Conservation (phyloP, 2,888 invertebrate species). For the Trissolcus brochymenae region DNA sequence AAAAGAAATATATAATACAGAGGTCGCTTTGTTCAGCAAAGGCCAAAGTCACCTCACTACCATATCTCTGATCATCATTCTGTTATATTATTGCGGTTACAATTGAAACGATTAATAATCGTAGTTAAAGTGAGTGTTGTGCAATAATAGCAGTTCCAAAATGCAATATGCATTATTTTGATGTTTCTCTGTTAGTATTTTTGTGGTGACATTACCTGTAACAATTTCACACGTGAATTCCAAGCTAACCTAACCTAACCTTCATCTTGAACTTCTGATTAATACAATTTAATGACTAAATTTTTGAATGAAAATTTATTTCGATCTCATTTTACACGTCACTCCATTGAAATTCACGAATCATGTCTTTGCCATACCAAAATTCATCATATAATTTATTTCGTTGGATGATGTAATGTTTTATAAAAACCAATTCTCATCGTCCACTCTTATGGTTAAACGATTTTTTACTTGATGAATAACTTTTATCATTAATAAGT, state of each 20-base stretch:
- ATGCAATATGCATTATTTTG: constrained; percentile 71
- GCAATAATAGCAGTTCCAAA: constrained; percentile 18
- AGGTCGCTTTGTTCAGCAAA: background rate
- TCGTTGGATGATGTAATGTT: constrained; percentile 3
- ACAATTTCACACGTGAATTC: constrained; percentile 30
- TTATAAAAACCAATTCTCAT: background rate
- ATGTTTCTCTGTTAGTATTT: constrained; percentile 74
- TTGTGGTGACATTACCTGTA: constrained; percentile 43
- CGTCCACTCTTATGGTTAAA: too few species aligned
- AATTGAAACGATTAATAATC: constrained; percentile 12
- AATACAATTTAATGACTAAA: constrained; percentile 1
- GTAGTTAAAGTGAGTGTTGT: constrained; percentile 42
- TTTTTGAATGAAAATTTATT: constrained; percentile 35
- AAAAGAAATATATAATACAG: too few species aligned
- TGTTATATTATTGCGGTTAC: constrained; percentile 12
- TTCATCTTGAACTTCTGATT: background rate
- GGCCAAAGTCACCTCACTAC: constrained; percentile 2
- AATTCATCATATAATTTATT: background rate
- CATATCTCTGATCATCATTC: background rate
- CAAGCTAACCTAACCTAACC: constrained; percentile 52
- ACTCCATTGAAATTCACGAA: background rate
- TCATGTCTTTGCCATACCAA: background rate
- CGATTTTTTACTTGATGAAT: too few species aligned
- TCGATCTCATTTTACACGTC: background rate
- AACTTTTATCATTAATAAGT: too few species aligned